Conservation (phyloP, 2,113 vertebrate genomes). For the Nanorana parkeri region DNA sequence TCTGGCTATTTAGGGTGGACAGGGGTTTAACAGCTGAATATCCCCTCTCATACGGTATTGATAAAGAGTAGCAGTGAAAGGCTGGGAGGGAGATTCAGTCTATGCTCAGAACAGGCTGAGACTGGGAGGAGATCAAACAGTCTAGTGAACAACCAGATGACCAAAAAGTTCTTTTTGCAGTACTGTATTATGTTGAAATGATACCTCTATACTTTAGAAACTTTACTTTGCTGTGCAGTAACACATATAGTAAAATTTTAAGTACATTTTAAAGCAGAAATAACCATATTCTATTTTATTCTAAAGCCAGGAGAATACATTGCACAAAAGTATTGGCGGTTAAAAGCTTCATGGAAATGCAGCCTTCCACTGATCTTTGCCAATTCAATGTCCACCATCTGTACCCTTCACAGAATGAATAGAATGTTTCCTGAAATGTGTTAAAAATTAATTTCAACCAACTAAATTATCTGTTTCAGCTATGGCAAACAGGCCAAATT, state of each 20-base stretch:
- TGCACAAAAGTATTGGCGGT: background rate
- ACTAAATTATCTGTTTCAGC: background rate
- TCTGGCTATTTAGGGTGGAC: no score
- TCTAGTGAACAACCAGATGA: no score
- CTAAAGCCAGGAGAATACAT: background rate
- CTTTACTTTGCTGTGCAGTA: background rate
- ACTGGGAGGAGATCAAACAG: no score
- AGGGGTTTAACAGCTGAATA: no score
- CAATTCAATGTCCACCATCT: constrained; percentile 1
- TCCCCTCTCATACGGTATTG: no score
- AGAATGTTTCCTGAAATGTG: constrained; percentile 10
- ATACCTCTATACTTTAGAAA: no score
- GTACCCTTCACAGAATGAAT: background rate
- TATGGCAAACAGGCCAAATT: background rate
- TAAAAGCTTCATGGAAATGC: background rate
- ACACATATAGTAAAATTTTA: background rate
- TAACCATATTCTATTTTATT: background rate
- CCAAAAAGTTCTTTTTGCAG: no score
- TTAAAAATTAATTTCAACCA: background rate
- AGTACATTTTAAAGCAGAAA: background rate
- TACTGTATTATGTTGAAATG: no score
- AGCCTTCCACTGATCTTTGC: background rate
- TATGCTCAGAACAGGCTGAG: no score
- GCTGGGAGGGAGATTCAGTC: no score
- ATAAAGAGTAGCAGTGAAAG: no score